Conservation (phyloP, 2,113 vertebrate genomes). For the Rhynchopsitta pachyrhyncha region DNA sequence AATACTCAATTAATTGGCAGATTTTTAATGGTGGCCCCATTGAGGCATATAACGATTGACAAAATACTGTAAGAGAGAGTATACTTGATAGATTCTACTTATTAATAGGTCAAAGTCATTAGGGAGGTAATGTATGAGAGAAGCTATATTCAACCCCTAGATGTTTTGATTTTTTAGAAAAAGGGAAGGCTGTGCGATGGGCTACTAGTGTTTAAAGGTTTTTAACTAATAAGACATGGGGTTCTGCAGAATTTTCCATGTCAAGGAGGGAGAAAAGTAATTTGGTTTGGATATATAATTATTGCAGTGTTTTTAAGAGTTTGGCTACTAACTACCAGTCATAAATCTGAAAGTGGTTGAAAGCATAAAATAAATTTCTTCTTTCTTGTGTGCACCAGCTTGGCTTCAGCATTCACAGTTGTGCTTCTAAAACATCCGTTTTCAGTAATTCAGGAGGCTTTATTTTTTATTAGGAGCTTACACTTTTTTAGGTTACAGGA, state of each 20-base stretch:
- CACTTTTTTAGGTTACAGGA: neutral
- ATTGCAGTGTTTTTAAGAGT: neutral
- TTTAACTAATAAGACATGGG: neutral
- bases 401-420: neutral
- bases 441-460: neutral
- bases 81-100: conserved; percentile 66
- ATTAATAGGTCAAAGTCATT: conserved; percentile 67
- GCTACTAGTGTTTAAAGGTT: neutral
- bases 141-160: neutral
- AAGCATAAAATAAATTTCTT: neutral
- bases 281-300: neutral
- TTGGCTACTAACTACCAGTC: neutral
- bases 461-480: neutral
- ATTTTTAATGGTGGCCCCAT: conserved; percentile 59
- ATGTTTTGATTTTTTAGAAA: conserved; percentile 37
- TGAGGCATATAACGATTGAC: conserved; percentile 61
- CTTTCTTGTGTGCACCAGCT: neutral
- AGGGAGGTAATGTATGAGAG: conserved; percentile 54
- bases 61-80: conserved; percentile 53
- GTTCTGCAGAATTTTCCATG: neutral
- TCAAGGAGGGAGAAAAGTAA: accelerated
- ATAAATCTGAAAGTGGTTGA: neutral
- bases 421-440: neutral
- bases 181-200: neutral
- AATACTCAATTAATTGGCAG: conserved; percentile 61